Evolutionary conservation across 1,140 invertebrate genomes (phyloP).

Genomic region (Neodiprion fabricii): DNA sequence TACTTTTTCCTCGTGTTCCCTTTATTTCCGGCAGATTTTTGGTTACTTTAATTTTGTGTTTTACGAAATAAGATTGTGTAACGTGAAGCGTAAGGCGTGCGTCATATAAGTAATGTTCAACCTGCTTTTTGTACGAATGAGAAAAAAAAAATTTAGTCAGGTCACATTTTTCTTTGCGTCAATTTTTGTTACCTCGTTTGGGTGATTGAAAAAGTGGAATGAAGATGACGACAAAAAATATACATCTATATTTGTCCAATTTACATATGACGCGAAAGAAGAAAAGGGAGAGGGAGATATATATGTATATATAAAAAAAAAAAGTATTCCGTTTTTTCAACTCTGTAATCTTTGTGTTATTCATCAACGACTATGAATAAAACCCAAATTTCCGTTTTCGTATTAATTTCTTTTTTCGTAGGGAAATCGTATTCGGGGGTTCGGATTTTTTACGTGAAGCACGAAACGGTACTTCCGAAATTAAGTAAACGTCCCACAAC

Average conservation of each 20-base stretch:
- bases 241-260: conserved; percentile 8
- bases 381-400: too few relatives aligned
- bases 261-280: not conserved
- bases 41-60: not conserved
- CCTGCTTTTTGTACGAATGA: not conserved
- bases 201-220: not conserved
- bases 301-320: too few relatives aligned
- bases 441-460: too few relatives aligned
- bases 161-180: not conserved
- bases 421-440: too few relatives aligned
- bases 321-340: too few relatives aligned
- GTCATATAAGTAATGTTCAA: conserved; percentile 12
- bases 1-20: not conserved
- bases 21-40: not conserved
- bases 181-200: conserved; percentile 8
- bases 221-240: conserved; percentile 2
- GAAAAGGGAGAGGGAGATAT: too few relatives aligned
- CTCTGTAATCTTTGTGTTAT: too few relatives aligned
- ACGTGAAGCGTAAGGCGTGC: not conserved
- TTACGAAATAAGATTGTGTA: not conserved
- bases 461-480: too few relatives aligned
- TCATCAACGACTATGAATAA: too few relatives aligned
- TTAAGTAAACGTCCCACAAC: too few relatives aligned
- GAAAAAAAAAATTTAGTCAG: not conserved
- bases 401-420: too few relatives aligned